Evolutionary conservation across 2,797 vertebrate genomes (phyloP).

Genomic region (Rhinophrynus dorsalis): DNA sequence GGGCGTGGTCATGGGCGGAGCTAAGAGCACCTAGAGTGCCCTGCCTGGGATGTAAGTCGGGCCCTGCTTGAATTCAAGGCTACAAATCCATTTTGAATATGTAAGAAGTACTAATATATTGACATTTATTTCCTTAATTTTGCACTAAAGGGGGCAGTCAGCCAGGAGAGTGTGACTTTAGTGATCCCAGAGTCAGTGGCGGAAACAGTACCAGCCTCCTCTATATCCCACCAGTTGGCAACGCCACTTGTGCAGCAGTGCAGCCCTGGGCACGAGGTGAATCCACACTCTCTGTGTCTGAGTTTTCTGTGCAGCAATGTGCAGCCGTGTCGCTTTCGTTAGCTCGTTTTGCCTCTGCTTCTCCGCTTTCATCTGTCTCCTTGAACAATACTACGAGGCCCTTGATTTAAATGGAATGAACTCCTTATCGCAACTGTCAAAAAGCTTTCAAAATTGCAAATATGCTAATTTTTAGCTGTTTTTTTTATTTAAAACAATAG

Average conservation of each 20-base stretch:
- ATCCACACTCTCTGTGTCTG: conserved; percentile 19
- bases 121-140: conserved; percentile 26
- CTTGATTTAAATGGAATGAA: too few relatives aligned
- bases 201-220: conserved; percentile 47
- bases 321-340: conserved; percentile 6
- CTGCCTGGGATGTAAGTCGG: too few relatives aligned
- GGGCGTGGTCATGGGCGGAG: too few relatives aligned
- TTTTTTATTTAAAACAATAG: too few relatives aligned
- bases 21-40: too few relatives aligned
- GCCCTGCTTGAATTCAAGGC: too few relatives aligned
- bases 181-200: conserved; percentile 58
- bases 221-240: conserved; percentile 45
- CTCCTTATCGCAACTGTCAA: too few relatives aligned
- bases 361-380: background rate
- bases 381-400: too few relatives aligned
- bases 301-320: conserved; percentile 30
- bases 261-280: conserved; percentile 54
- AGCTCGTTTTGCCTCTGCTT: background rate
- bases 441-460: too few relatives aligned
- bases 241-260: conserved; percentile 44
- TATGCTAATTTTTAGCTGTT: too few relatives aligned
- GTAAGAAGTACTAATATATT: background rate
- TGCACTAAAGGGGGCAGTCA: conserved; percentile 43
- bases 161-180: conserved; percentile 58
- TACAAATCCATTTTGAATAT: background rate